A percentile compares a stretch with the other conserved stretches of the same genome.
These are phyloP conservation scores for Otis tarda DNA, from an alignment of 2,113 vertebrate species.

Conservation along the genomic window DNA sequence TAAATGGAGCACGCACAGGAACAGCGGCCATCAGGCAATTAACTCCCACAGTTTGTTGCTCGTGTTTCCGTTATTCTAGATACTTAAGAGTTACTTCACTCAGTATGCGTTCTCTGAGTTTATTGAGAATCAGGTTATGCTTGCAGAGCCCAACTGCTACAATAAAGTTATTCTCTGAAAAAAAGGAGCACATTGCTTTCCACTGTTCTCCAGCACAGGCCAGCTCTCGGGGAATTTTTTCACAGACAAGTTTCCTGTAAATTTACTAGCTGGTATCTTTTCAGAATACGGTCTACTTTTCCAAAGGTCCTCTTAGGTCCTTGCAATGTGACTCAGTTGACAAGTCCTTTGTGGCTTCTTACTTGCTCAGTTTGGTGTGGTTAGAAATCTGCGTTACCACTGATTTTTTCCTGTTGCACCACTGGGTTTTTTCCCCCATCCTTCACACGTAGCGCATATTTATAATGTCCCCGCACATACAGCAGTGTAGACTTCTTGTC, in stretches of 20 bases:
- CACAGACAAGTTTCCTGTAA: background rate
- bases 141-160: background rate
- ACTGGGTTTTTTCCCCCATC: fast-evolving
- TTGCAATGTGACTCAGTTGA: background rate
- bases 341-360: background rate
- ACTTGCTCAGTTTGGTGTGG: background rate
- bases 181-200: background rate
- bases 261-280: background rate
- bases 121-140: background rate
- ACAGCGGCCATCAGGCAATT: conserved; percentile 46
- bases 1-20: conserved; percentile 14
- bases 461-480: background rate
- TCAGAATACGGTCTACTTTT: background rate
- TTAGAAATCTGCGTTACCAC: background rate
- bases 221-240: background rate
- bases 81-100: background rate
- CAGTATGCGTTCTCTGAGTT: background rate
- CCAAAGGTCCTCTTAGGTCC: background rate
- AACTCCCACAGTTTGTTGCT: background rate
- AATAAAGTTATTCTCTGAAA: background rate
- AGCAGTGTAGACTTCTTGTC: background rate
- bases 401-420: background rate
- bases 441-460: no score
- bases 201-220: background rate
- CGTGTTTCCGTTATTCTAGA: background rate